Evolutionary conservation across 2,888 invertebrate species (phyloP).

Genomic region (Cephonodes hylas): DNA sequence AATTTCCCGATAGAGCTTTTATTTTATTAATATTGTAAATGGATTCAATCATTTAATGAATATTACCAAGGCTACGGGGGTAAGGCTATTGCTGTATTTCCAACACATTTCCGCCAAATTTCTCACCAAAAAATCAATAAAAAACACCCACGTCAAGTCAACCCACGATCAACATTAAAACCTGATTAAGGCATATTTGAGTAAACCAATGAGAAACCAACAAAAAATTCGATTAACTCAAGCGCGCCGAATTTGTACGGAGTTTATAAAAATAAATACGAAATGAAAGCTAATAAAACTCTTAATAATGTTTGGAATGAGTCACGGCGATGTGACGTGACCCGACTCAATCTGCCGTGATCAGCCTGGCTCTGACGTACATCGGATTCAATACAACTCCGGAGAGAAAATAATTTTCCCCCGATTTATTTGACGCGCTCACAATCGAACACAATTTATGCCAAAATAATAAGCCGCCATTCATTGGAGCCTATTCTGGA

Average conservation of each 20-base stretch:
- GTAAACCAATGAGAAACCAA: neutral
- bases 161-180: too few relatives aligned
- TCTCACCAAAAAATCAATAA: too few relatives aligned
- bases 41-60: neutral
- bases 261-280: constrained; percentile 33
- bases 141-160: too few relatives aligned
- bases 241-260: neutral
- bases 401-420: constrained; percentile 35
- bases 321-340: constrained; percentile 47
- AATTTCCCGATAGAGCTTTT: neutral
- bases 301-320: constrained; percentile 47
- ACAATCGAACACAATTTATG: constrained; percentile 38
- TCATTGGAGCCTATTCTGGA: constrained; percentile 29
- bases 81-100: too few relatives aligned
- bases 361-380: constrained; percentile 44
- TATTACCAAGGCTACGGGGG: neutral
- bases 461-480: constrained; percentile 32
- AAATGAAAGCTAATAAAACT: constrained; percentile 63
- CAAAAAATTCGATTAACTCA: constrained; percentile 13
- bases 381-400: constrained; percentile 32
- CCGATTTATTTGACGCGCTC: constrained; percentile 37
- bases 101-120: too few relatives aligned
- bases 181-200: too few relatives aligned
- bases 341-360: constrained; percentile 57
- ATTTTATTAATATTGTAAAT: neutral